Percentiles rank a stretch among this genome's conserved stretches.
Conservation (phyloP, 1,140 invertebrate genomes). For the Telenomus remus region DNA sequence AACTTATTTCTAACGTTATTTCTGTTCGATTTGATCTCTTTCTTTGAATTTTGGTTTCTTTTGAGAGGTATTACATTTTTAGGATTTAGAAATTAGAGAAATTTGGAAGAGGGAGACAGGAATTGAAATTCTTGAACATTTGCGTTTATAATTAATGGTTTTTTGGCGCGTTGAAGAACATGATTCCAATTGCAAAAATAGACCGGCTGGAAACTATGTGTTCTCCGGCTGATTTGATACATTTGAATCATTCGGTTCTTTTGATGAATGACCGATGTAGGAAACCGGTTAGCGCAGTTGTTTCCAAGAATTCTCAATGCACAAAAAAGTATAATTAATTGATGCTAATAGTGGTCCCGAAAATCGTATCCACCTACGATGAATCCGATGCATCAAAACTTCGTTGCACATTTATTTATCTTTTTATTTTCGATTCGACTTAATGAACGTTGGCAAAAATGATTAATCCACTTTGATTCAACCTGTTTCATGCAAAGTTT, state of each 20-base stretch:
- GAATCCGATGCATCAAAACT: constrained; percentile 42
- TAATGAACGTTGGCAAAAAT: constrained; percentile 37
- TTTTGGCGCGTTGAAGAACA: too few species aligned
- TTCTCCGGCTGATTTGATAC: constrained; percentile 10
- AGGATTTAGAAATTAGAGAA: too few species aligned
- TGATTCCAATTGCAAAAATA: not conserved
- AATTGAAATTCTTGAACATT: too few species aligned
- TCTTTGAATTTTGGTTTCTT: not conserved
- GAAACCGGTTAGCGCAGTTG: constrained; percentile 47
- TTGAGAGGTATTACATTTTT: not conserved
- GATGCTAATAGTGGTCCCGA: constrained; percentile 52
- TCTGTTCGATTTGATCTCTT: not conserved
- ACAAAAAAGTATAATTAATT: constrained; percentile 57
- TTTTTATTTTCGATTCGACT: constrained; percentile 27
- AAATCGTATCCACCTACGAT: constrained; percentile 50
- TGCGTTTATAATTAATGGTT: too few species aligned
- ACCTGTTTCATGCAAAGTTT: constrained; percentile 4
- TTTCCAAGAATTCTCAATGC: constrained; percentile 42
- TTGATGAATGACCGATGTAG: constrained; percentile 42
- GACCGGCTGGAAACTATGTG: not conserved
- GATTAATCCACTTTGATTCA: constrained; percentile 37
- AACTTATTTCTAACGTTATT: not conserved
- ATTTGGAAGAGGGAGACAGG: too few species aligned
- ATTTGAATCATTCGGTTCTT: constrained; percentile 32
- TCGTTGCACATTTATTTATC: constrained; percentile 42